phyloP scores from a whole-genome alignment of 2,113 vertebrate species.

The Azemiops feae region DNA sequence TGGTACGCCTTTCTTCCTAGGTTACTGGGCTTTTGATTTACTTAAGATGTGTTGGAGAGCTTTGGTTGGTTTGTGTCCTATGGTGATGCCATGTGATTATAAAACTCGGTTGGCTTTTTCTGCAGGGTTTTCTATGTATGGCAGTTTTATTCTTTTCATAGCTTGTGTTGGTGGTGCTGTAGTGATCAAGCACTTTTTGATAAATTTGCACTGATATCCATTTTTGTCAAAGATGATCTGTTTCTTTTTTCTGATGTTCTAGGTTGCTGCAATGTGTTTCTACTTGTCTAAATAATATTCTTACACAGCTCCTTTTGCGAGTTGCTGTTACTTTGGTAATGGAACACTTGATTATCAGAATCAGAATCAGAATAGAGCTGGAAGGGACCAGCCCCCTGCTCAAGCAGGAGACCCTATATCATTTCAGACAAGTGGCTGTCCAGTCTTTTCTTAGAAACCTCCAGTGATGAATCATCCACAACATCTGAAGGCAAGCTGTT shows the following conservation, averaged over 20 bases:
- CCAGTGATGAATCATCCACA: too few species aligned
- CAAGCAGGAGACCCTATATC: too few species aligned
- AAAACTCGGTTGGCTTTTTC: too few species aligned
- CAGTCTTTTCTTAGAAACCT: too few species aligned
- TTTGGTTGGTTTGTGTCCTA: too few species aligned
- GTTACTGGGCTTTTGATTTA: not conserved
- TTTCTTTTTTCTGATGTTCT: not conserved
- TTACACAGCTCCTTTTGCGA: not conserved
- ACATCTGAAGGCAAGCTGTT: too few species aligned
- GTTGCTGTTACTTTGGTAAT: not conserved
- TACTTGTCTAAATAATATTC: not conserved
- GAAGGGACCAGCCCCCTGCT: too few species aligned
- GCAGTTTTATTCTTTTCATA: not conserved
- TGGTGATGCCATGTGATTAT: too few species aligned
- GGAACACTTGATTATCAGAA: not conserved
- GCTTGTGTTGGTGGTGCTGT: not conserved
- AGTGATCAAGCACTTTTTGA: not conserved
- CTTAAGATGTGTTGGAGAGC: too few species aligned
- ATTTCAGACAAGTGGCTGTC: too few species aligned
- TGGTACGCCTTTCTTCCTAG: not conserved
- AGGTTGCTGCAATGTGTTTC: not conserved
- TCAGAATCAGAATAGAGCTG: too few species aligned
- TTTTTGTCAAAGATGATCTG: not conserved
- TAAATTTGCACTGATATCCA: not conserved
- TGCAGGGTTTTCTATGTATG: too few species aligned